These are phyloP conservation scores for Allygus modestus DNA, from an alignment of 2,888 invertebrate genomes.

Conservation along the genomic window DNA sequence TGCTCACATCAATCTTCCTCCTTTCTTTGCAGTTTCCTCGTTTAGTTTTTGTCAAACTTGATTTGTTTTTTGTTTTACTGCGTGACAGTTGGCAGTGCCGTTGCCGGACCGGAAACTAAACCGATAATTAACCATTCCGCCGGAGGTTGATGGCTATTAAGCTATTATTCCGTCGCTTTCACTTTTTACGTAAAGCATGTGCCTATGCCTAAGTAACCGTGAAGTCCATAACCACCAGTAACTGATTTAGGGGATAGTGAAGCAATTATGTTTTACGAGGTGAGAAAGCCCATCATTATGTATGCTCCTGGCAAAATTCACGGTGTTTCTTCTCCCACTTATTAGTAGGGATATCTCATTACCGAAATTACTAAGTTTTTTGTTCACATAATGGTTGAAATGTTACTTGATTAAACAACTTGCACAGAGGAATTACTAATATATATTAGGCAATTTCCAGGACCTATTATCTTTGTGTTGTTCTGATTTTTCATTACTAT, in stretches of 20 bases:
- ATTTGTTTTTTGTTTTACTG: conserved; percentile 28
- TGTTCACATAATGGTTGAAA: no score
- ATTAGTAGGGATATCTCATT: no score
- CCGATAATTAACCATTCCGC: conserved; percentile 51
- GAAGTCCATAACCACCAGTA: not conserved
- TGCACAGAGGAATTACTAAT: no score
- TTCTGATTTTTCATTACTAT: no score
- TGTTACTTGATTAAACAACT: no score
- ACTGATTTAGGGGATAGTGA: conserved; percentile 11
- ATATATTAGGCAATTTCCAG: no score
- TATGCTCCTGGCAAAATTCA: not conserved
- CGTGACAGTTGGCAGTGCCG: conserved; percentile 33
- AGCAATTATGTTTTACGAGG: not conserved
- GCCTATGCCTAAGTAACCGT: conserved; percentile 32
- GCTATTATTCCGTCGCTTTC: conserved; percentile 38
- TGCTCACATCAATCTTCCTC: not conserved
- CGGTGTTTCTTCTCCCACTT: no score
- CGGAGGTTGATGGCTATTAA: conserved; percentile 53
- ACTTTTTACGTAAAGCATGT: conserved; percentile 52
- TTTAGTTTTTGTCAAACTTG: not conserved
- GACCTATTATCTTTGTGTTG: no score
- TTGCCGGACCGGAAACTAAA: conserved; percentile 30
- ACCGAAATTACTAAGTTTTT: no score
- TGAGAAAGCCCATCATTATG: not conserved
- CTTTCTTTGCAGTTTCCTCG: not conserved